Evolutionary conservation across 2,888 invertebrate species (phyloP).

Genomic region (Marasmarcha lunaedactyla): DNA sequence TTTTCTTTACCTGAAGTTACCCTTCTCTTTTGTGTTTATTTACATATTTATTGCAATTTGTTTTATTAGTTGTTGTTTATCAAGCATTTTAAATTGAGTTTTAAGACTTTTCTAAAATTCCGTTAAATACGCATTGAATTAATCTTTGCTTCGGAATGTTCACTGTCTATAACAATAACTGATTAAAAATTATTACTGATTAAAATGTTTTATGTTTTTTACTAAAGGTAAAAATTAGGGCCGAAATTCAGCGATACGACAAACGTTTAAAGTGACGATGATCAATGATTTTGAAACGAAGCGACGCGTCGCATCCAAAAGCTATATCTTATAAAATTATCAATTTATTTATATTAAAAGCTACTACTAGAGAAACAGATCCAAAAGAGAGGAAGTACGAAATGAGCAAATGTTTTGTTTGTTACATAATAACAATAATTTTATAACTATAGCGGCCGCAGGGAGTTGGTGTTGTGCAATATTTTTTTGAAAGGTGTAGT

Average conservation of each 20-base stretch:
- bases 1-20: slow-evolving; percentile 49
- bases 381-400: slow-evolving; percentile 59
- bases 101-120: no score
- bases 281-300: slow-evolving; percentile 32
- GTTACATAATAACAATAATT: slow-evolving; percentile 34
- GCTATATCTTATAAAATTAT: slow-evolving; percentile 51
- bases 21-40: slow-evolving; percentile 53
- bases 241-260: no score
- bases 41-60: slow-evolving; percentile 65
- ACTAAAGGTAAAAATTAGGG: no score
- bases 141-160: slow-evolving; percentile 27
- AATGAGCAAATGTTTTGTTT: slow-evolving; percentile 53
- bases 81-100: slow-evolving; percentile 15
- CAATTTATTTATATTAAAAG: slow-evolving; percentile 33
- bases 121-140: neutral
- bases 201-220: no score
- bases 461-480: slow-evolving; percentile 39
- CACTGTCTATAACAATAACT: slow-evolving; percentile 58
- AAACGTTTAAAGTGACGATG: slow-evolving; percentile 32
- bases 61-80: slow-evolving; percentile 8
- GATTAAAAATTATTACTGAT: no score
- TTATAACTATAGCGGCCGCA: slow-evolving; percentile 46
- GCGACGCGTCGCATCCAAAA: slow-evolving; percentile 22
- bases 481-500: slow-evolving; percentile 14
- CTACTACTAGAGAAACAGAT: slow-evolving; percentile 55